These are phyloP conservation scores for Mantis religiosa DNA, from an alignment of 2,888 invertebrate species.

Conservation along the genomic window DNA sequence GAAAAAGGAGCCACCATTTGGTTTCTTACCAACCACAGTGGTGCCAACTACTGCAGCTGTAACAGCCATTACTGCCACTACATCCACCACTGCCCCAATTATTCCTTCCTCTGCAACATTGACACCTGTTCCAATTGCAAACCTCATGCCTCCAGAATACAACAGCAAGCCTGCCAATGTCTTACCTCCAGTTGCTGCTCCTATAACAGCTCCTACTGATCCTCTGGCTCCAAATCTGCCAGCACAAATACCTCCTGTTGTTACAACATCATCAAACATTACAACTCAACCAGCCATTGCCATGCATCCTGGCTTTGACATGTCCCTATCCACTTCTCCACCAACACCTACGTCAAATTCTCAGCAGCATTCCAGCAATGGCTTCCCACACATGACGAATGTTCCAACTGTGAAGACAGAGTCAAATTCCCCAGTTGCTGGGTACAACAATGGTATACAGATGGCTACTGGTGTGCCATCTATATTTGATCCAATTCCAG, in stretches of 20 bases:
- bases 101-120: not conserved
- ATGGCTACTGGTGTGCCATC: conserved; percentile 56
- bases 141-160: not conserved
- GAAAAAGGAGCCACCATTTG: not conserved
- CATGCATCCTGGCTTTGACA: conserved; percentile 29
- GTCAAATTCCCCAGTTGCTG: not conserved
- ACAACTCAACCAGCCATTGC: conserved; percentile 11
- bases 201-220: not conserved
- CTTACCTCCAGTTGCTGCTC: conserved; percentile 4
- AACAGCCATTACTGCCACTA: not conserved
- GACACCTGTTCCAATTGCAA: not conserved
- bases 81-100: not conserved
- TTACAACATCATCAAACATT: conserved; percentile 14
- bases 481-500: conserved; percentile 61
- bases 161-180: not conserved
- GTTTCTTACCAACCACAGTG: not conserved
- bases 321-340: conserved; percentile 36
- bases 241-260: not conserved
- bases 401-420: not conserved
- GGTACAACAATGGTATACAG: conserved; percentile 41
- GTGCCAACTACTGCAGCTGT: not conserved
- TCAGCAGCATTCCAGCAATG: conserved; percentile 26
- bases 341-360: conserved; percentile 56
- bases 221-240: conserved; percentile 1
- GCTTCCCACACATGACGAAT: conserved; percentile 17